phyloP scores from a whole-genome alignment of 2,888 invertebrate species.

The Himalopsyche japonica region DNA sequence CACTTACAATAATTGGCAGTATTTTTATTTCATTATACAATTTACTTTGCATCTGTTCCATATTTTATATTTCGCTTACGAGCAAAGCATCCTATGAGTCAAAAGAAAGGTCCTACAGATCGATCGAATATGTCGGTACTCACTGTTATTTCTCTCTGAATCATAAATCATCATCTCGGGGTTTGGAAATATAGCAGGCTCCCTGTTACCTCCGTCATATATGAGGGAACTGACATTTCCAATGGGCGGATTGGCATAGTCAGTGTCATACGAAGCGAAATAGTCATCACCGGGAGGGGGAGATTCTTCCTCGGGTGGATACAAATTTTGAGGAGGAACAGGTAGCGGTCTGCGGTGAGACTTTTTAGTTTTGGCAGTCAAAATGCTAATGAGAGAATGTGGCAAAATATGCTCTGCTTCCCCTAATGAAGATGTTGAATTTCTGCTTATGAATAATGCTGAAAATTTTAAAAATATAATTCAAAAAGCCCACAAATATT shows the following conservation, averaged over 20 bases:
- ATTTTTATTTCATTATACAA: no score
- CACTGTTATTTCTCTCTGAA: constrained; percentile 18
- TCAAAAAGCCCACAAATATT: no score
- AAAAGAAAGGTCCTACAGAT: no score
- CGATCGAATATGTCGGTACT: background rate
- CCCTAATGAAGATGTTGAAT: background rate
- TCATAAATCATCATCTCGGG: constrained; percentile 50
- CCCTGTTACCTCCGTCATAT: constrained; percentile 46
- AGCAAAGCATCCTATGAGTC: no score
- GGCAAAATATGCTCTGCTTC: background rate
- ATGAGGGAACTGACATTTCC: constrained; percentile 56
- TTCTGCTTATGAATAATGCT: background rate
- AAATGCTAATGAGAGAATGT: background rate
- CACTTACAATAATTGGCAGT: no score
- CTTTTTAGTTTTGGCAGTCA: background rate
- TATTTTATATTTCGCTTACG: no score
- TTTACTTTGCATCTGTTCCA: no score
- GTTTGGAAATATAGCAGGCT: constrained; percentile 53
- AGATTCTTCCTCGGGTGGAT: constrained; percentile 34
- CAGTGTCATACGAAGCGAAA: constrained; percentile 37
- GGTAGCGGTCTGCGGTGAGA: background rate
- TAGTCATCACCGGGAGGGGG: constrained; percentile 34
- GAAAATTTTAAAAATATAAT: background rate
- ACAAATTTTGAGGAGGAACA: constrained; percentile 25
- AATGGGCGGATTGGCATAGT: constrained; percentile 24